Percentiles rank a stretch among this genome's conserved stretches.
Conservation (phyloP, 1,140 invertebrate genomes). For the Notospermus geniculatus region DNA sequence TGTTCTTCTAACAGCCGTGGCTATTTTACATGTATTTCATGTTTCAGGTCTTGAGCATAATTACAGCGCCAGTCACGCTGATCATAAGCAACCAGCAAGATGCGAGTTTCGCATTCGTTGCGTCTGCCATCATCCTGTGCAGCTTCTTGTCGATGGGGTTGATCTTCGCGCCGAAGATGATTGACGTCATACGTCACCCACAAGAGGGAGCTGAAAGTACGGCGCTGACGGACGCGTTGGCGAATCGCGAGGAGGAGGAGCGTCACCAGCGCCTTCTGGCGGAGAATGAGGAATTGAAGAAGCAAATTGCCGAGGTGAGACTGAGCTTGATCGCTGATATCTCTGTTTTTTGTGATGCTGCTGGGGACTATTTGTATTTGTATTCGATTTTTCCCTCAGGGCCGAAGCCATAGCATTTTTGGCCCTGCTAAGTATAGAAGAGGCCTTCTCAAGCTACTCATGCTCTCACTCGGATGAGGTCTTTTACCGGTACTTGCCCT, state of each 20-base stretch:
- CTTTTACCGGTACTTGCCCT: no score
- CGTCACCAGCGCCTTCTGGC: slow-evolving; percentile 86
- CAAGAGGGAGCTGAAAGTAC: slow-evolving; percentile 33
- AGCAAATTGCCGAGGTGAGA: slow-evolving; percentile 83
- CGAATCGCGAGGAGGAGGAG: slow-evolving; percentile 88
- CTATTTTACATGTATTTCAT: no score
- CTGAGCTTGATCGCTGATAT: no score
- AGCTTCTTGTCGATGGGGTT: slow-evolving; percentile 96
- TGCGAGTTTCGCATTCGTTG: slow-evolving; percentile 94
- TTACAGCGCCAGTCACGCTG: slow-evolving; percentile 94
- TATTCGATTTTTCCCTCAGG: no score
- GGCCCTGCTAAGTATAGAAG: no score
- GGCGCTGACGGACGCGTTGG: slow-evolving; percentile 68
- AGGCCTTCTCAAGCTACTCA: no score
- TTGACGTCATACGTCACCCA: slow-evolving; percentile 29
- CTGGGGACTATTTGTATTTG: no score
- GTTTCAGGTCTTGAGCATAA: slow-evolving; percentile 77
- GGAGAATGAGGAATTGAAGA: slow-evolving; percentile 95
- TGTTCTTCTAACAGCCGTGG: no score
- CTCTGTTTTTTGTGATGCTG: no score
- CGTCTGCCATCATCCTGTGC: slow-evolving; percentile 92
- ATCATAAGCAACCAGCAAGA: slow-evolving; percentile 96
- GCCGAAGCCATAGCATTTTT: no score
- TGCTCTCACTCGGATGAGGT: no score
- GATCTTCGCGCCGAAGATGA: slow-evolving; percentile 85